These are phyloP conservation scores for Aphidius gifuensis DNA, from an alignment of 1,140 invertebrate genomes.

Conservation along the genomic window DNA sequence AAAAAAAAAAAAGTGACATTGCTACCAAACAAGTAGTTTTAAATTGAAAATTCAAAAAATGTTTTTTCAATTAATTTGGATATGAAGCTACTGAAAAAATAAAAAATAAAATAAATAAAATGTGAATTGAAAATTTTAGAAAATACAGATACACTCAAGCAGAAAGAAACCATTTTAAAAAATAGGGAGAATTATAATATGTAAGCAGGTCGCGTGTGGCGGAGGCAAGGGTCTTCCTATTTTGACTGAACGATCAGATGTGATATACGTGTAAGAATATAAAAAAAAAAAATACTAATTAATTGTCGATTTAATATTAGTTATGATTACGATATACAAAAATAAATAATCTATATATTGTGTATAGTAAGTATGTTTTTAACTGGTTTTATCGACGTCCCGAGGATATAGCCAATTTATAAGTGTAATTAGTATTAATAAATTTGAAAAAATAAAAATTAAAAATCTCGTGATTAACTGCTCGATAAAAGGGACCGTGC, in stretches of 20 bases:
- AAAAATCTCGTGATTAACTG: conserved; percentile 38
- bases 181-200: conserved; percentile 23
- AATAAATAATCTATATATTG: conserved; percentile 43
- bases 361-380: conserved; percentile 53
- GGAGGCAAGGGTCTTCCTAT: conserved; percentile 55
- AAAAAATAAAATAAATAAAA: too few relatives aligned
- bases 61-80: too few relatives aligned
- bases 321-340: conserved; percentile 46
- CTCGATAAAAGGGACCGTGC: conserved; percentile 25
- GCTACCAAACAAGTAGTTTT: neutral
- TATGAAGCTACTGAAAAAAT: too few relatives aligned
- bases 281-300: conserved; percentile 27
- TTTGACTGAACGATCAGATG: conserved; percentile 57
- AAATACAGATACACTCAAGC: conserved; percentile 15
- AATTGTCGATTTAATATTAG: conserved; percentile 24
- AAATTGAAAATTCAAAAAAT: neutral
- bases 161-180: conserved; percentile 14
- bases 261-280: conserved; percentile 54
- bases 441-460: conserved; percentile 21
- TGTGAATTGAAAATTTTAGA: too few relatives aligned
- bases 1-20: conserved; percentile 5
- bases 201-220: conserved; percentile 37
- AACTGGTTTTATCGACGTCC: conserved; percentile 51
- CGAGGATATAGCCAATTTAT: conserved; percentile 39
- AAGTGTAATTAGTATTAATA: conserved; percentile 38